Conservation (phyloP, 2,888 invertebrate genomes). For the Stenodera caucasica region DNA sequence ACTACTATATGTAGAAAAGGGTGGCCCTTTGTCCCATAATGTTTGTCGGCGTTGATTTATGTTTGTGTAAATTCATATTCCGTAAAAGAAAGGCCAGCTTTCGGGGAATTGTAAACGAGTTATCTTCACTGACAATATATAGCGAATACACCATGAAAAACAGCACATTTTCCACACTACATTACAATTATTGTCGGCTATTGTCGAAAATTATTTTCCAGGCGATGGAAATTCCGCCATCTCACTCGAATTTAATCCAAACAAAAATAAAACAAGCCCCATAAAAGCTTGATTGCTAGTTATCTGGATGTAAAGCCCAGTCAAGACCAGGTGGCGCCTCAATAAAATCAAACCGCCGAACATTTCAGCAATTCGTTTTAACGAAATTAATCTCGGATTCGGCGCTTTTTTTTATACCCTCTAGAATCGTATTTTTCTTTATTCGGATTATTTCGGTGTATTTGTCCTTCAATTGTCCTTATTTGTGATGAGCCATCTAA, state of each 20-base stretch:
- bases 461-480: neutral
- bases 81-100: constrained; percentile 13
- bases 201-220: constrained; percentile 1
- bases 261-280: neutral
- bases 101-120: constrained; percentile 25
- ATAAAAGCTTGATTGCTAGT: constrained; percentile 4
- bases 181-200: neutral
- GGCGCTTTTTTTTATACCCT: neutral
- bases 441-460: neutral
- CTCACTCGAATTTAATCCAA: neutral
- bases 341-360: constrained; percentile 10
- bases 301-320: neutral
- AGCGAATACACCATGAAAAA: constrained; percentile 15
- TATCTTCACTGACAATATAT: constrained; percentile 30
- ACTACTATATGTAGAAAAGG: constrained; percentile 17
- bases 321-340: constrained; percentile 7
- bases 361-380: constrained; percentile 4
- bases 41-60: constrained; percentile 25
- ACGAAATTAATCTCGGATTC: neutral
- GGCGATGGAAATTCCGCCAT: neutral
- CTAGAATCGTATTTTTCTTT: no score
- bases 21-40: constrained; percentile 14
- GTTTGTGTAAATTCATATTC: constrained; percentile 29
- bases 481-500: neutral
- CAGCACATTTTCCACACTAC: constrained; percentile 8